Evolutionary conservation across 2,888 invertebrate genomes (phyloP).

Genomic region (Aelia acuminata): DNA sequence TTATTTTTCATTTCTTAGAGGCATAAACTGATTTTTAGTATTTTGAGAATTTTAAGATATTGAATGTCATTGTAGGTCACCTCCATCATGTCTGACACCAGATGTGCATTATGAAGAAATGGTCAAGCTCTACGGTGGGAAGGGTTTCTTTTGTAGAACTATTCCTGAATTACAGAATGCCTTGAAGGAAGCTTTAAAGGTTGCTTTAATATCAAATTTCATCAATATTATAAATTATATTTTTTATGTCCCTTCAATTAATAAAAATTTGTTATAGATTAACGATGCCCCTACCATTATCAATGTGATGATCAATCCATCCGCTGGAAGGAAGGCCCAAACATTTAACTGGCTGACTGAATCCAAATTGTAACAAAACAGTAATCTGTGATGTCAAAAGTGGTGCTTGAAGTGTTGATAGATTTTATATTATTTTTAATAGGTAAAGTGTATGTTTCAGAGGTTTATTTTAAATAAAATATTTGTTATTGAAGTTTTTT

Average conservation of each 20-base stretch:
- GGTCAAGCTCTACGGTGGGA: conserved; percentile 84
- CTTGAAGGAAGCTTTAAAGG: conserved; percentile 77
- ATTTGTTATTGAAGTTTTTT: neutral
- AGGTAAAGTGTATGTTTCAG: neutral
- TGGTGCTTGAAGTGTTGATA: conserved; percentile 34
- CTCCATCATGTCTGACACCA: conserved; percentile 85
- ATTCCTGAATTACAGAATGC: conserved; percentile 83
- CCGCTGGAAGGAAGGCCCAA: conserved; percentile 91
- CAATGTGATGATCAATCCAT: conserved; percentile 90
- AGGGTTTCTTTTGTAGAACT: conserved; percentile 85
- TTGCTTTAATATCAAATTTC: conserved; percentile 65
- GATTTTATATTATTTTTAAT: conserved; percentile 18
- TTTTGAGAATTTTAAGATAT: neutral
- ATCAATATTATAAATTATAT: neutral
- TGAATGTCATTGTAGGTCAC: conserved; percentile 75
- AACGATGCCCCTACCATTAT: conserved; percentile 87
- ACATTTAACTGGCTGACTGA: conserved; percentile 93
- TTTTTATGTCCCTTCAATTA: neutral
- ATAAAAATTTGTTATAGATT: conserved; percentile 69
- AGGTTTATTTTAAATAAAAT: conserved; percentile 18
- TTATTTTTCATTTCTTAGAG: neutral
- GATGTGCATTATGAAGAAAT: conserved; percentile 91
- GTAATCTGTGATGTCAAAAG: neutral
- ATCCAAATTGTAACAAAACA: conserved; percentile 80
- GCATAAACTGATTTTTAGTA: neutral